These are phyloP conservation scores for Biston betularia DNA, from an alignment of 2,888 invertebrate genomes.

Conservation along the genomic window DNA sequence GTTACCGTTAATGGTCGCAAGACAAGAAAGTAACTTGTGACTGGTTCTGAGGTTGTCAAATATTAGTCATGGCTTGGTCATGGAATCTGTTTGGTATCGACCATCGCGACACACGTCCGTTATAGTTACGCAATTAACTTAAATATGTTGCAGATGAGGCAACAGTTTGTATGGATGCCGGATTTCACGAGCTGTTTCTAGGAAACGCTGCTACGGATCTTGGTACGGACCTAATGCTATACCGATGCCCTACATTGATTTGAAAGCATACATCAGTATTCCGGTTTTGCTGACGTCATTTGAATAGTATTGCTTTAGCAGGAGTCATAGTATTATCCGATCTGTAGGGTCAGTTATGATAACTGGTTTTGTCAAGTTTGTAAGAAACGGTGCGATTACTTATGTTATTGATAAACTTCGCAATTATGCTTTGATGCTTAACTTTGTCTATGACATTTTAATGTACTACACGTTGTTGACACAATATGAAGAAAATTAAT, in stretches of 20 bases:
- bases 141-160: conserved; percentile 5
- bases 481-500: no score
- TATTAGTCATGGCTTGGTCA: conserved; percentile 32
- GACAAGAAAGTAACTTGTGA: not conserved
- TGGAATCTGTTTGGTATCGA: conserved; percentile 12
- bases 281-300: conserved; percentile 51
- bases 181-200: conserved; percentile 35
- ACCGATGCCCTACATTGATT: conserved; percentile 44
- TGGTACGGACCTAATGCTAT: conserved; percentile 53
- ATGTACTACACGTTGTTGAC: no score
- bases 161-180: conserved; percentile 17
- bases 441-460: no score
- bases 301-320: conserved; percentile 12
- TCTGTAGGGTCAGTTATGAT: conserved; percentile 13
- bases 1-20: conserved; percentile 11
- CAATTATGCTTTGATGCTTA: no score
- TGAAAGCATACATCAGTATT: conserved; percentile 19
- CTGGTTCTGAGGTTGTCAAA: not conserved
- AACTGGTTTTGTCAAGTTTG: conserved; percentile 20
- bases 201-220: conserved; percentile 51
- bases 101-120: conserved; percentile 12
- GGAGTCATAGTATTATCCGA: not conserved
- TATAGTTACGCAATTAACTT: conserved; percentile 26
- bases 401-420: no score
- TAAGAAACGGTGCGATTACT: conserved; percentile 14